A percentile compares a stretch with the other conserved stretches of the same genome.
These are phyloP conservation scores for Papilio polytes DNA, from an alignment of 1,140 invertebrate genomes.

Conservation along the genomic window DNA sequence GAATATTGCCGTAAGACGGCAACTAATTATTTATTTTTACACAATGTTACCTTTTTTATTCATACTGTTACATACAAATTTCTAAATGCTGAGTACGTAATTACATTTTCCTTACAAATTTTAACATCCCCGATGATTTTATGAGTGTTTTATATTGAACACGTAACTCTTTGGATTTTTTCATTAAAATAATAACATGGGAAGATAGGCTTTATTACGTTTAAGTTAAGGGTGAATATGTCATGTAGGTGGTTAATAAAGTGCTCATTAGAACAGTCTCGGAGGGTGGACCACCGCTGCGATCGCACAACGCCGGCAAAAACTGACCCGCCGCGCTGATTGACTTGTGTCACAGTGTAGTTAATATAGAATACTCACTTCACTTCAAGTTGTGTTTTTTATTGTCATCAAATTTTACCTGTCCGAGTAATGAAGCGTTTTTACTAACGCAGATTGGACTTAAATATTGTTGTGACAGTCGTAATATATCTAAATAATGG, in stretches of 20 bases:
- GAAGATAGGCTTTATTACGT: background rate
- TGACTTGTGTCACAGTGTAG: constrained; percentile 36
- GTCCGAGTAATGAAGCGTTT: background rate
- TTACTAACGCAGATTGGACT: background rate
- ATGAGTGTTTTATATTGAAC: constrained; percentile 26
- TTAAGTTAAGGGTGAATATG: constrained; percentile 3
- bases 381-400: background rate
- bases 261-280: constrained; percentile 41
- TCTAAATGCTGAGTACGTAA: background rate
- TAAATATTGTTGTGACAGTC: background rate
- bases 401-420: constrained; percentile 6
- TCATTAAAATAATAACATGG: background rate
- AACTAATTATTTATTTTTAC: too few relatives aligned
- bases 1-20: too few relatives aligned
- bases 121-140: constrained; percentile 24
- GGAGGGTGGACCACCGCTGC: constrained; percentile 39
- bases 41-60: background rate
- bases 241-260: constrained; percentile 23
- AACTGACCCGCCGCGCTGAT: constrained; percentile 37
- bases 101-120: constrained; percentile 20
- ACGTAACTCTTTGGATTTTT: constrained; percentile 26
- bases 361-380: constrained; percentile 15
- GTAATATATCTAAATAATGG: background rate
- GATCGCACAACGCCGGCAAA: constrained; percentile 35
- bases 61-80: background rate